Evolutionary conservation across 2,888 invertebrate genomes (phyloP).

Genomic region (Geotrupes spiniger): DNA sequence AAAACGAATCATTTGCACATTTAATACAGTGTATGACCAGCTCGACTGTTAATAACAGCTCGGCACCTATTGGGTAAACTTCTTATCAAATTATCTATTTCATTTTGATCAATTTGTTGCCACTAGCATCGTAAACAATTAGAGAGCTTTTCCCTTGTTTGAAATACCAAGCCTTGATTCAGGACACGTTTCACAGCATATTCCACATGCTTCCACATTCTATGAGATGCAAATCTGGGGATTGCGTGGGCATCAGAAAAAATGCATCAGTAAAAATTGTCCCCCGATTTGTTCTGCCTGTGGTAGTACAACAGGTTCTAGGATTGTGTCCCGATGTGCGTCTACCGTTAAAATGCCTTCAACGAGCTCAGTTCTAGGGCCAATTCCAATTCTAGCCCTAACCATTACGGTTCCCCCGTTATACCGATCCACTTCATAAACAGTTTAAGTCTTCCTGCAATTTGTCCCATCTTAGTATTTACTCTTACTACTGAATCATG

Average conservation of each 20-base stretch:
- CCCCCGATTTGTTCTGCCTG: neutral
- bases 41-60: too few relatives aligned
- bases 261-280: neutral
- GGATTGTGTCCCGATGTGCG: constrained; percentile 4
- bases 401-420: neutral
- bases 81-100: neutral
- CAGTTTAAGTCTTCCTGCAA: too few relatives aligned
- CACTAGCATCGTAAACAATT: too few relatives aligned
- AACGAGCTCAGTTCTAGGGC: neutral
- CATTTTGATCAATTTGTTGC: too few relatives aligned
- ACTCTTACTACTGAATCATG: too few relatives aligned
- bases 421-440: constrained; percentile 2
- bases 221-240: neutral
- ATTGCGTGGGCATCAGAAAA: neutral
- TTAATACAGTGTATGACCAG: neutral
- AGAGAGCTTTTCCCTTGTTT: neutral
- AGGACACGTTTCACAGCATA: neutral
- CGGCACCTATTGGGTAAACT: neutral
- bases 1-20: neutral
- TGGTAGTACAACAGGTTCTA: neutral
- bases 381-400: constrained; percentile 1
- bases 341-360: neutral
- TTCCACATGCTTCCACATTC: too few relatives aligned
- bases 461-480: too few relatives aligned
- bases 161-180: too few relatives aligned